Evolutionary conservation across 2,113 vertebrate genomes (phyloP).

Genomic region (Peucedramus taeniatus): DNA sequence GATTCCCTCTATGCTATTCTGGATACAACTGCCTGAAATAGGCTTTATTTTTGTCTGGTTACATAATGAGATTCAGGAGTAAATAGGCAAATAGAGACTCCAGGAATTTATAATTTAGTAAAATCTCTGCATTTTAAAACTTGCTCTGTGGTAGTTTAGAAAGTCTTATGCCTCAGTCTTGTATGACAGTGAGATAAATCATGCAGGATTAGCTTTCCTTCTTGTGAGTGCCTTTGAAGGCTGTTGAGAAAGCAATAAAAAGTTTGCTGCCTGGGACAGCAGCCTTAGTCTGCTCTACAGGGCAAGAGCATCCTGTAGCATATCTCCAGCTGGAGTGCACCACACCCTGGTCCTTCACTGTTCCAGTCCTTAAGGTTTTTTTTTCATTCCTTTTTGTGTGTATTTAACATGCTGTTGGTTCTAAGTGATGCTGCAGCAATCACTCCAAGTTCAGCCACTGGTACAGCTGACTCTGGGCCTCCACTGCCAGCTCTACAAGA

Average conservation of each 20-base stretch:
- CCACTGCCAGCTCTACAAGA: fast-evolving
- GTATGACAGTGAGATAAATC: background rate
- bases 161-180: background rate
- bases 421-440: background rate
- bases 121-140: background rate
- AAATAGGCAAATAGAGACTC: background rate
- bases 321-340: too few species aligned
- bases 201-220: background rate
- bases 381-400: background rate
- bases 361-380: background rate
- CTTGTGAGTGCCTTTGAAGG: background rate
- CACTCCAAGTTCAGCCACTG: background rate
- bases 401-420: background rate
- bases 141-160: background rate
- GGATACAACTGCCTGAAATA: background rate
- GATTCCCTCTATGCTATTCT: background rate
- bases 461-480: background rate
- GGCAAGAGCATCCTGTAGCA: background rate
- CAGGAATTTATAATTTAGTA: background rate
- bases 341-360: background rate
- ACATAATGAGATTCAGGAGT: background rate
- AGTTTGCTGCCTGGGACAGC: background rate
- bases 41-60: background rate
- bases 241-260: background rate
- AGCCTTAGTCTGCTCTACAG: background rate